Percentiles rank a stretch among this genome's conserved stretches.
Evolutionary conservation across 2,113 vertebrate genomes (phyloP).

Genomic region (Rhinoptilus africanus): DNA sequence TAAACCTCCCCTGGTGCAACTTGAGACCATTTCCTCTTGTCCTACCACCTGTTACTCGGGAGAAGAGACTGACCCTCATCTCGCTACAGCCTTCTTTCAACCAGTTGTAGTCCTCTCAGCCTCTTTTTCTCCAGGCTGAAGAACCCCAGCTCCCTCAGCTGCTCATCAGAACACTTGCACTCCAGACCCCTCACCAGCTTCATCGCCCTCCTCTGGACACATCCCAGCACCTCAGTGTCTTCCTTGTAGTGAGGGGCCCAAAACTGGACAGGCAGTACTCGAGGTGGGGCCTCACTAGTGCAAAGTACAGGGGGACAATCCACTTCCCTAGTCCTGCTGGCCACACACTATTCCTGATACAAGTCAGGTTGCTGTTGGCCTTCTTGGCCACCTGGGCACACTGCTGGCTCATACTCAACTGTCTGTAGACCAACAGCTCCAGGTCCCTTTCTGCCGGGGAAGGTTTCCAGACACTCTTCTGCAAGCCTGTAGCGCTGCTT

Average conservation of each 20-base stretch:
- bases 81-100: neutral
- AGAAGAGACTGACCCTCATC: neutral
- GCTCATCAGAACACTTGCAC: neutral
- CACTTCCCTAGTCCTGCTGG: neutral
- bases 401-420: neutral
- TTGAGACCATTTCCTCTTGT: neutral
- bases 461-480: neutral
- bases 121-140: neutral
- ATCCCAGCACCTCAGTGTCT: neutral
- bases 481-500: neutral
- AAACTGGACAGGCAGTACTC: neutral
- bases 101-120: neutral
- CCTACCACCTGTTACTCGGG: neutral
- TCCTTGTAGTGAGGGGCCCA: neutral
- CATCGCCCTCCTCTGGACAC: neutral
- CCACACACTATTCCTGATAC: neutral
- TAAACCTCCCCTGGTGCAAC: neutral
- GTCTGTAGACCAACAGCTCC: neutral
- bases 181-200: neutral
- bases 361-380: neutral
- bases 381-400: neutral
- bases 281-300: neutral
- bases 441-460: neutral
- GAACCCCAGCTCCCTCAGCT: neutral
- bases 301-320: neutral